A percentile compares a stretch with the other conserved stretches of the same genome.
Evolutionary conservation across 2,797 vertebrate genomes (phyloP).

Genomic region (Sebastes oblongus): DNA sequence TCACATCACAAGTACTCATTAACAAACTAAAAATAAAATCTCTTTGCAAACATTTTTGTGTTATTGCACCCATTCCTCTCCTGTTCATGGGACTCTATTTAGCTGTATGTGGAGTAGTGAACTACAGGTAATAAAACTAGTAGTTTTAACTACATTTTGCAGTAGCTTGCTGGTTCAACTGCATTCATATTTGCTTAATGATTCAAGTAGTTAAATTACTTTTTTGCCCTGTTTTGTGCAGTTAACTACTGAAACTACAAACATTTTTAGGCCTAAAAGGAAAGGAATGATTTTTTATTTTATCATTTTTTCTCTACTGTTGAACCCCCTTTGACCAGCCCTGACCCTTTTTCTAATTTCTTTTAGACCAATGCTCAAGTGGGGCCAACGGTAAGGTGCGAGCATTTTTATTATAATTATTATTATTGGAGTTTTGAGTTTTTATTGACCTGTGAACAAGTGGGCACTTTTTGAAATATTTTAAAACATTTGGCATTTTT

Average conservation of each 20-base stretch:
- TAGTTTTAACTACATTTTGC: not conserved
- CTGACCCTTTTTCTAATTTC: not conserved
- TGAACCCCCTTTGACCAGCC: not conserved
- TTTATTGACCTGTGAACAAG: too few species aligned
- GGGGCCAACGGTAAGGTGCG: too few species aligned
- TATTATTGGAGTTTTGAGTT: too few species aligned
- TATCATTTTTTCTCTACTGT: not conserved
- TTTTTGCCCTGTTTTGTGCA: not conserved
- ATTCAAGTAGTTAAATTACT: not conserved
- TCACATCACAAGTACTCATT: slow-evolving; percentile 2
- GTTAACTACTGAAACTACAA: not conserved
- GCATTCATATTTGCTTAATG: too few species aligned
- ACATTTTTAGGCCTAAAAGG: not conserved
- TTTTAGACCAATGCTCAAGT: too few species aligned
- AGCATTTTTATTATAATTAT: too few species aligned
- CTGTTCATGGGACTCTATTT: not conserved
- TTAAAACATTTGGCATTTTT: too few species aligned
- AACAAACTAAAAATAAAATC: slow-evolving; percentile 14
- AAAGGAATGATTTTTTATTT: not conserved
- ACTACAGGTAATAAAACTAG: not conserved
- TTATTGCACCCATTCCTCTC: not conserved
- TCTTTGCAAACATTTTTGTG: not conserved
- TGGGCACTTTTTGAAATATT: too few species aligned
- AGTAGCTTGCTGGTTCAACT: not conserved
- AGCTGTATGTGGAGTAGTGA: not conserved